These are phyloP conservation scores for Aphelinus certus DNA, from an alignment of 1,140 invertebrate species.

Conservation along the genomic window DNA sequence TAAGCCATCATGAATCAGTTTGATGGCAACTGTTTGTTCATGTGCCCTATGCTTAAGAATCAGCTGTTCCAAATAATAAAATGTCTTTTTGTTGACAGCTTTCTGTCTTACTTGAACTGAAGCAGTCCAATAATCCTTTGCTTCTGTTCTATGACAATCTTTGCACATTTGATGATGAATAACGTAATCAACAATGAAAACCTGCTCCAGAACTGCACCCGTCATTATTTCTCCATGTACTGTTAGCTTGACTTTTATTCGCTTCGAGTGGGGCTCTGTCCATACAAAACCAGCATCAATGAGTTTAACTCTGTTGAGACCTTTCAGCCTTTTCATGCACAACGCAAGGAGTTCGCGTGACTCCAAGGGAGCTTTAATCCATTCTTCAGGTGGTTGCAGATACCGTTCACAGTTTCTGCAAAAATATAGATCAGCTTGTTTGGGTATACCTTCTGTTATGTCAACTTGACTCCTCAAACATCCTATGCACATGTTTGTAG, in stretches of 20 bases:
- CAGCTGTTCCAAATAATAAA: constrained; percentile 97
- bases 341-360: constrained; percentile 91
- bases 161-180: constrained; percentile 96
- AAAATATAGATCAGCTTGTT: constrained; percentile 89
- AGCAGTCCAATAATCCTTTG: constrained; percentile 98
- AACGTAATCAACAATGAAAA: constrained; percentile 94
- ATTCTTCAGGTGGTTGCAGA: constrained; percentile 91
- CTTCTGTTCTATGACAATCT: constrained; percentile 95
- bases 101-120: constrained; percentile 87
- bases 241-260: constrained; percentile 95
- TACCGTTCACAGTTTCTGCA: constrained; percentile 95
- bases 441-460: constrained; percentile 96
- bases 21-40: constrained; percentile 91
- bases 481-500: constrained; percentile 95
- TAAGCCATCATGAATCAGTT: constrained; percentile 91
- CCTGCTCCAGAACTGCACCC: constrained; percentile 86
- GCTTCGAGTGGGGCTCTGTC: constrained; percentile 99
- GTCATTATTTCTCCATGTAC: constrained; percentile 94
- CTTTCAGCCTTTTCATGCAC: constrained; percentile 95
- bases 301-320: constrained; percentile 87
- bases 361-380: constrained; percentile 90
- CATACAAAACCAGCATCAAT: constrained; percentile 97
- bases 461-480: constrained; percentile 92
- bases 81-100: constrained; percentile 95
- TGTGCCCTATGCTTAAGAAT: constrained; percentile 96